Conservation (phyloP, 2,888 invertebrate genomes). For the Chrysotoxum bicinctum region DNA sequence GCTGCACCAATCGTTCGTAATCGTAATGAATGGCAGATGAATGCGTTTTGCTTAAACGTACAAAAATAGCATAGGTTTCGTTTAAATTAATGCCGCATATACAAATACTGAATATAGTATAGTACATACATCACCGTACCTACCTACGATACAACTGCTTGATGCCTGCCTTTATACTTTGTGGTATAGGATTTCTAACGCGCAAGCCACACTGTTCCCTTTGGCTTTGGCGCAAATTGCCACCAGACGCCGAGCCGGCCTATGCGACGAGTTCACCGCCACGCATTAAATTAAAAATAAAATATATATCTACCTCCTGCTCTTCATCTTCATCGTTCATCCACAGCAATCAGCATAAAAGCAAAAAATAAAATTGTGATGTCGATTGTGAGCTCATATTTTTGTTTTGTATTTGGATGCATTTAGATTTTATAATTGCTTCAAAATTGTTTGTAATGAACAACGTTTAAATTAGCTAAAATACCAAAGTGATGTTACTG, state of each 20-base stretch:
- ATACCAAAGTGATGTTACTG: background rate
- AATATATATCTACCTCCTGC: background rate
- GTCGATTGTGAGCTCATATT: constrained; percentile 48
- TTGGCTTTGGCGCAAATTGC: constrained; percentile 46
- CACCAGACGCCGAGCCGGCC: constrained; percentile 48
- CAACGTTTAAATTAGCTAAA: constrained; percentile 28
- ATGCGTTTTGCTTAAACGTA: constrained; percentile 56
- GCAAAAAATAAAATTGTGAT: constrained; percentile 41
- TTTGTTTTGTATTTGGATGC: constrained; percentile 56
- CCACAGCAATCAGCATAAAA: constrained; percentile 4
- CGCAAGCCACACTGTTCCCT: constrained; percentile 27
- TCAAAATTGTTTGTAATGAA: constrained; percentile 46
- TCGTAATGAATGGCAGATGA: constrained; percentile 70
- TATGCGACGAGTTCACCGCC: constrained; percentile 66
- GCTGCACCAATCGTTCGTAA: constrained; percentile 3
- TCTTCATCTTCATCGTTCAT: background rate
- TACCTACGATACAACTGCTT: background rate
- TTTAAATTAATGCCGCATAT: constrained; percentile 60
- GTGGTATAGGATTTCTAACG: constrained; percentile 61
- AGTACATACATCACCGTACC: background rate
- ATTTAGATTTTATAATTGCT: constrained; percentile 56
- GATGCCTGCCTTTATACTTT: background rate
- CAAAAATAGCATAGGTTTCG: constrained; percentile 59
- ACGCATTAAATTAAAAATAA: constrained; percentile 64
- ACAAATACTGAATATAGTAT: background rate